Percentiles rank a stretch among this genome's conserved stretches.
phyloP scores from a whole-genome alignment of 2,797 vertebrate genomes.

The Australoheros facetus region DNA sequence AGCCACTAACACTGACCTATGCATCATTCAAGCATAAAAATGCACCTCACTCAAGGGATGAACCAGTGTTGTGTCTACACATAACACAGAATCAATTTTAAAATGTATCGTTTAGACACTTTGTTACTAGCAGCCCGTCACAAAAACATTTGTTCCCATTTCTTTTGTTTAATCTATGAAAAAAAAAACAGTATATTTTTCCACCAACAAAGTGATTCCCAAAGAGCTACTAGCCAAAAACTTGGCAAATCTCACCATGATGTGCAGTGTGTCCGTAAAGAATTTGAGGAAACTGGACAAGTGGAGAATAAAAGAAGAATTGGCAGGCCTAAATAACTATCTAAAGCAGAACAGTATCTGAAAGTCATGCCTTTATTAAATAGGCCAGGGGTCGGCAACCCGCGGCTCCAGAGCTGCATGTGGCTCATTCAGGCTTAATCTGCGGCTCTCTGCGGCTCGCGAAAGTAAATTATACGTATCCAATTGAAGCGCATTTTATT shows the following conservation, averaged over 20 bases:
- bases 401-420: too few relatives aligned
- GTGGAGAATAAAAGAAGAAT: background rate
- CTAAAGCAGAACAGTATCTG: background rate
- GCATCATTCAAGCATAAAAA: background rate
- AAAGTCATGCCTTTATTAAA: background rate
- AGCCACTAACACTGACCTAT: too few relatives aligned
- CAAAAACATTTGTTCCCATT: background rate
- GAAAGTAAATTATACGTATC: too few relatives aligned
- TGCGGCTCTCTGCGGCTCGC: too few relatives aligned
- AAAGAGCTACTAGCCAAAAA: background rate
- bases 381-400: background rate
- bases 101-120: background rate
- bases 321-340: background rate
- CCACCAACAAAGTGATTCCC: background rate
- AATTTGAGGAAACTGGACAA: background rate
- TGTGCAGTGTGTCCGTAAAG: background rate
- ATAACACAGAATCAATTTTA: background rate
- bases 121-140: background rate
- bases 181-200: background rate
- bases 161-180: background rate
- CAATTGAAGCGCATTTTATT: too few relatives aligned
- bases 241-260: background rate
- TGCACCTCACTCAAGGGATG: background rate
- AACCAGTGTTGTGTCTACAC: too few relatives aligned
- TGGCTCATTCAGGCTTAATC: too few relatives aligned